Percentiles rank a stretch among this genome's conserved stretches.
Conservation (phyloP, 2,888 invertebrate species). For the Luperina testacea region DNA sequence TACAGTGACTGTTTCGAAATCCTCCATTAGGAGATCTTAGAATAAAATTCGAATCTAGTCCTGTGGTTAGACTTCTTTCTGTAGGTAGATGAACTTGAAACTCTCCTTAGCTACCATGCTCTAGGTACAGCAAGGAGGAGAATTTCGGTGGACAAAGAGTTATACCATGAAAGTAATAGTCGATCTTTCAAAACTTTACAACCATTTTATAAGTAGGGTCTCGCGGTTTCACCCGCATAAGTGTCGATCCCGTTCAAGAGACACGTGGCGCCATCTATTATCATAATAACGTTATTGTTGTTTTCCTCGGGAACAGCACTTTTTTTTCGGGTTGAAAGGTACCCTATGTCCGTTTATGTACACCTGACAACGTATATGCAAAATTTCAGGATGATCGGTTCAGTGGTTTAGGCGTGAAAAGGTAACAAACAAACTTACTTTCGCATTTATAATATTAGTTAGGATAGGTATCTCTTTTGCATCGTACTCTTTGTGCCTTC, state of each 20-base stretch:
- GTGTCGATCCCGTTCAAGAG: too few species aligned
- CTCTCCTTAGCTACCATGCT: not conserved
- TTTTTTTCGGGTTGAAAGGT: too few species aligned
- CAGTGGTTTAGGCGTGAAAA: too few species aligned
- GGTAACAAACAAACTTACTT: too few species aligned
- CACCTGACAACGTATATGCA: too few species aligned
- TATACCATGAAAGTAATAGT: not conserved
- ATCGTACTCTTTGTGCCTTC: slow-evolving; percentile 5
- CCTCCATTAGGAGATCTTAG: not conserved
- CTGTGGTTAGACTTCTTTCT: not conserved
- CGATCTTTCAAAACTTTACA: not conserved
- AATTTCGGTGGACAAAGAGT: not conserved
- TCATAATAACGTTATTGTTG: too few species aligned
- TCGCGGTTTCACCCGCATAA: too few species aligned
- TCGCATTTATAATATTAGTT: too few species aligned
- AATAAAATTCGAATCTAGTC: not conserved
- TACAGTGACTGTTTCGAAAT: not conserved
- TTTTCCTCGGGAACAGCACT: too few species aligned
- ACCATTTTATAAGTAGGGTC: not conserved
- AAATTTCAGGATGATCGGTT: too few species aligned
- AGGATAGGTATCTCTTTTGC: not conserved
- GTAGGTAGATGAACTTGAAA: not conserved
- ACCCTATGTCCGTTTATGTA: too few species aligned
- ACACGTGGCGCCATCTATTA: too few species aligned
- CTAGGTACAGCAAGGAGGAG: not conserved